These are phyloP conservation scores for Phenganax marumi DNA, from an alignment of 92 coral and sea anemone species.

Conservation along the genomic window DNA sequence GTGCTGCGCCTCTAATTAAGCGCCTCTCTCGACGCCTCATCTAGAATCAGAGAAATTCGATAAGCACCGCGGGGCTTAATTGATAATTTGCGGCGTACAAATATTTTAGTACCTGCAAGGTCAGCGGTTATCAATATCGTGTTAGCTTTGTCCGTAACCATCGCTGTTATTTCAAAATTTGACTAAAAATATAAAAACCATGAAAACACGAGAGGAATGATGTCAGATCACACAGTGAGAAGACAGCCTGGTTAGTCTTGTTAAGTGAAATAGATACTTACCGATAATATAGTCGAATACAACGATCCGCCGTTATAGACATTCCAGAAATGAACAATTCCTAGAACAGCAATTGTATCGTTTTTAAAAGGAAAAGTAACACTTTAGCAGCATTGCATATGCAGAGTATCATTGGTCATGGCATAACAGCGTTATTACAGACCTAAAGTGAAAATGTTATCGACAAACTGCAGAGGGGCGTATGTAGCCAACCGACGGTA, in stretches of 20 bases:
- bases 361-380: not conserved
- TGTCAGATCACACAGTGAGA: not conserved
- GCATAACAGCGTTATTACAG: too few relatives aligned
- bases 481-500: too few relatives aligned
- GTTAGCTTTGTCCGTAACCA: slow-evolving; percentile 76
- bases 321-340: slow-evolving; percentile 94
- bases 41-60: too few relatives aligned
- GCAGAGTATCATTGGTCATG: too few relatives aligned
- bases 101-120: slow-evolving; percentile 59
- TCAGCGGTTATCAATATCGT: slow-evolving; percentile 85
- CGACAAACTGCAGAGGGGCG: too few relatives aligned
- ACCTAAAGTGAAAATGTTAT: too few relatives aligned
- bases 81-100: not conserved
- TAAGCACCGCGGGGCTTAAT: too few relatives aligned
- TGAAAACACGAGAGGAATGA: not conserved
- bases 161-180: slow-evolving; percentile 64
- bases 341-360: slow-evolving; percentile 45
- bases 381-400: not conserved
- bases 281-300: slow-evolving; percentile 74
- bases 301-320: slow-evolving; percentile 89
- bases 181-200: slow-evolving; percentile 34
- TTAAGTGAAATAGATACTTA: slow-evolving; percentile 36
- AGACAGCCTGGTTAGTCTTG: not conserved
- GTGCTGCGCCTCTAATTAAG: too few relatives aligned
- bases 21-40: too few relatives aligned